phyloP scores from a whole-genome alignment of 2,113 vertebrate genomes.

The Nothobranchius kuhntae region DNA sequence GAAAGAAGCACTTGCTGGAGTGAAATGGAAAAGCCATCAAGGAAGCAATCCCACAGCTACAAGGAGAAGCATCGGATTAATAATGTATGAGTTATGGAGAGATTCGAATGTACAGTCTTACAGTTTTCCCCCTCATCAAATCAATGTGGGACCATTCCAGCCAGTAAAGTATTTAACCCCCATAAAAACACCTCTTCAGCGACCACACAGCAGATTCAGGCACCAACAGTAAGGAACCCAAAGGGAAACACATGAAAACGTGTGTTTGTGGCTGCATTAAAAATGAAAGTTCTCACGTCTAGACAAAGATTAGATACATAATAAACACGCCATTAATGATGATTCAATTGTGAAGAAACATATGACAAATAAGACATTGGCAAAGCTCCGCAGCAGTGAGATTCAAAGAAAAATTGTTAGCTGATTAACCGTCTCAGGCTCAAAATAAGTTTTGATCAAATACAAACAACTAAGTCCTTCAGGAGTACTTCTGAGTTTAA shows the following conservation, averaged over 20 bases:
- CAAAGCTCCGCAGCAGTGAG: no score
- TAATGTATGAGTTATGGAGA: constrained; percentile 44
- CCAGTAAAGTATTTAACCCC: neutral
- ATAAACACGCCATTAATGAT: no score
- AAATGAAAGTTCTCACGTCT: no score
- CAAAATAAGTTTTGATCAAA: no score
- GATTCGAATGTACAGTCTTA: neutral
- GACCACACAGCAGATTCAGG: neutral
- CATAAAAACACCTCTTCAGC: neutral
- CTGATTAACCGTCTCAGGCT: no score
- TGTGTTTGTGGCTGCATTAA: no score
- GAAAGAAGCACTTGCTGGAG: neutral
- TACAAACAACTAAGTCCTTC: no score
- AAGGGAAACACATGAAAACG: neutral
- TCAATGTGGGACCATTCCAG: neutral
- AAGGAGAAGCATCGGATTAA: constrained; percentile 14
- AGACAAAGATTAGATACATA: no score
- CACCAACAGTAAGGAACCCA: neutral
- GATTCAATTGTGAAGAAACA: no score
- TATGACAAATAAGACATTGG: no score
- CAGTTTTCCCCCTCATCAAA: neutral
- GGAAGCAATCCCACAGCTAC: constrained; percentile 14
- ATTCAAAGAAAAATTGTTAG: no score
- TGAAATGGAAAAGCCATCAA: constrained; percentile 52
- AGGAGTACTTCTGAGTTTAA: no score